A percentile compares a stretch with the other conserved stretches of the same genome.
Evolutionary conservation across 64 coral and sea anemone species (phyloP).

Genomic region (Porites lutea): DNA sequence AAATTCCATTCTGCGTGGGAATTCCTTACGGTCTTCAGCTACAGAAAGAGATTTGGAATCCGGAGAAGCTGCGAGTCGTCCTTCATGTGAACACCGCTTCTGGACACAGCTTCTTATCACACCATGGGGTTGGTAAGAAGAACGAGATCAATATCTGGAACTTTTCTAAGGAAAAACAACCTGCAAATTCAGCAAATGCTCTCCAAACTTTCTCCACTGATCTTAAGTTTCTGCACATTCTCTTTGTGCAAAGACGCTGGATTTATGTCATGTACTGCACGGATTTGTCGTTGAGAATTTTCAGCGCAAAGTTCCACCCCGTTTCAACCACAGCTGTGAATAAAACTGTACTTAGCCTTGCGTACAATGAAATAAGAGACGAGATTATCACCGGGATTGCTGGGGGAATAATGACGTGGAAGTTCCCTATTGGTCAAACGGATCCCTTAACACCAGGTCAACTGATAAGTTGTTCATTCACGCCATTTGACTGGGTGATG

Average conservation of each 20-base stretch:
- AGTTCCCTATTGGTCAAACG: constrained; percentile 85
- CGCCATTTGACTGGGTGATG: constrained; percentile 83
- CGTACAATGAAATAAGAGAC: constrained; percentile 88
- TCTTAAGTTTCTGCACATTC: constrained; percentile 75
- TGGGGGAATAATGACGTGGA: constrained; percentile 91
- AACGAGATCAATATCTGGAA: constrained; percentile 92
- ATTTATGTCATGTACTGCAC: constrained; percentile 74
- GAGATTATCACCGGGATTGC: constrained; percentile 85
- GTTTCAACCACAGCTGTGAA: constrained; percentile 67
- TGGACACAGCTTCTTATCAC: constrained; percentile 77
- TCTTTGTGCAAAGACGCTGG: constrained; percentile 77
- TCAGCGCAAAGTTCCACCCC: constrained; percentile 75
- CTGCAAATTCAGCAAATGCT: constrained; percentile 27
- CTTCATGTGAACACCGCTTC: constrained; percentile 62
- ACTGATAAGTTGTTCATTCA: constrained; percentile 69
- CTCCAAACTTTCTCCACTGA: constrained; percentile 50
- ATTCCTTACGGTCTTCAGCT: constrained; percentile 94
- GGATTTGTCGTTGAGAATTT: constrained; percentile 79
- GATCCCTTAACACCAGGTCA: constrained; percentile 82
- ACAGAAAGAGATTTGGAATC: constrained; percentile 76
- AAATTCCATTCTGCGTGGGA: constrained; percentile 46
- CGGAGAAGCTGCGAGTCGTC: constrained; percentile 63
- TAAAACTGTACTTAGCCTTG: constrained; percentile 82
- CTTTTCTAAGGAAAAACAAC: constrained; percentile 66
- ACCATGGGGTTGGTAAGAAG: constrained; percentile 91